Evolutionary conservation across 2,888 invertebrate genomes (phyloP), one percentile per base, ranked within the genome.

Genomic region (Philhelius pedissequus): DNA sequence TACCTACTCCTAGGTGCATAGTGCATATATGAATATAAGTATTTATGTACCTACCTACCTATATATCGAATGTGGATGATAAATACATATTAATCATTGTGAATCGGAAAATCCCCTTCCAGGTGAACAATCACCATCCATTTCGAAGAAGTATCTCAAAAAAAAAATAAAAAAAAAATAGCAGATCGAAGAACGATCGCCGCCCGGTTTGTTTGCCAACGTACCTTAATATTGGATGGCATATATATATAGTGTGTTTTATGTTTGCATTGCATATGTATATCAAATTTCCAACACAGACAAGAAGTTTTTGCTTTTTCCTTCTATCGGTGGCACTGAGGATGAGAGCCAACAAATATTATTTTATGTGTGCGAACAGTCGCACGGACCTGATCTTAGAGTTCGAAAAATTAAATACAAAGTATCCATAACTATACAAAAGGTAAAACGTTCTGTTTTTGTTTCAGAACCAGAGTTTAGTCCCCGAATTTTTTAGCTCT

Each of bases 71-170:
- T 58, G 20, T 50, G n/a, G 7, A 50, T 52, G 35, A 38, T 48
- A 35, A 70, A 52, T 35, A 38, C 25, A 32, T 66, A 66, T 66
- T 54, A 43, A 66, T 56, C 54, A 66, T 71, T 64, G 20, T 35
- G 56, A 56, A 56, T 56, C 35, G 56, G 56, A 56, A 56, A 56
- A 56, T 45, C 45, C 43, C 48, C 45, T 76, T 76, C 69, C 64
- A 76, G 75, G 56, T 81, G 80, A 76, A 50, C 22, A 56, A 48
- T 70, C 54, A 35, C 20, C 40, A 50, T 58, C 20, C 9, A 32
- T 25, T 77, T 69, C 71, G 43, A 45, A 68, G 80, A 77, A 76
- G 15, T 64, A 20, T 60, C 60, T 38, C 35, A 22, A 22, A 48
- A 52, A 56, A 18, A 70, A 56, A 52, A 56, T n/a, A 70, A 56